Evolutionary conservation across 2,797 vertebrate species (phyloP), one percentile per base, ranked within the genome.

Genomic region (Sebastes itinus): DNA sequence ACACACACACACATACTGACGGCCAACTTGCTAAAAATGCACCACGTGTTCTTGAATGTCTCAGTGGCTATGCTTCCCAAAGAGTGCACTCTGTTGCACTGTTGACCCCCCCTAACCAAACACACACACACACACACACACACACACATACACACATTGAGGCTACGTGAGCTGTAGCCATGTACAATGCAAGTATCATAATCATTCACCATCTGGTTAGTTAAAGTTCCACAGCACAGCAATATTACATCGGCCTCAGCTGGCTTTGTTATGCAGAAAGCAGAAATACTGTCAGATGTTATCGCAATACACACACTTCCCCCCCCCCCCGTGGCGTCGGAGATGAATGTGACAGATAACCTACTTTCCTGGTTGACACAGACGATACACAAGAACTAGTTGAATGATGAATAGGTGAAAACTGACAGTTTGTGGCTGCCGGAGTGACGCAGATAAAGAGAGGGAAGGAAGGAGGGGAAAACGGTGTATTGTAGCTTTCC

Each of bases 21-120:
- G 78, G 79, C 82, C 75, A 82, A 88, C 76, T 86, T 61, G 80
- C 75, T 88, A 85, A 92, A 94, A 89, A 88, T 90, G 88, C 91
- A 94, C 89, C 92, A 93, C 85, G 88, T 93, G 83, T 93, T 93
- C 91, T 92, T 95, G 94, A 94, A 95, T 93, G 92, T 91, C 84
- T 93, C 88, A 87, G 92, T 93, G 86, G 92, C 93, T 94, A 93
- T 92, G 92, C 93, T 94, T 95, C 86, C 91, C 85, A 92, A 90
- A 92, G 89, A 91, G 87, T 90, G 92, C 91, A 64, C 85, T 75
- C 70, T 65, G 83, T 80, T 89, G 90, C 86, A 83, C 92, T 88
- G 76, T 88, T 79, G 67, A 82, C 55, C 84, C 81, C 75, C 33
- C 52, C 64, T 20, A 35, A 33, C 7, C 82, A 30, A 56, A 64